These are phyloP conservation scores for Crotophaga sulcirostris DNA, from an alignment of 2,113 vertebrate species.

Conservation along the genomic window DNA sequence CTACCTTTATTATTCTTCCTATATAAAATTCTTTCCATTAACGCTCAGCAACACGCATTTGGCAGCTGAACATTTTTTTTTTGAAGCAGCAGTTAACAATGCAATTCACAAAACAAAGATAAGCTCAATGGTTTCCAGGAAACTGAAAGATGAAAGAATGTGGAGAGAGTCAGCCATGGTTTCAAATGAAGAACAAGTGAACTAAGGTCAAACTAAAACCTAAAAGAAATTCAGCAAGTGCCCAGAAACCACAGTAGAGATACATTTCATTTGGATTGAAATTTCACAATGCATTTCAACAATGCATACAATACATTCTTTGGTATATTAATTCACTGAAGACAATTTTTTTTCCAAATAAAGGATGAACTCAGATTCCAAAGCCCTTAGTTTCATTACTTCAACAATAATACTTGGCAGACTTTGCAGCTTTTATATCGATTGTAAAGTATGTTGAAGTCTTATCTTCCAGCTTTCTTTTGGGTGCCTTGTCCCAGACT, in stretches of 20 bases:
- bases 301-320: conserved; percentile 60
- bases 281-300: conserved; percentile 54
- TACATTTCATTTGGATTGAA: conserved; percentile 33
- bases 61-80: conserved; percentile 73
- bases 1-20: conserved; percentile 77
- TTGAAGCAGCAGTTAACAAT: conserved; percentile 76
- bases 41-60: conserved; percentile 83
- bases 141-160: conserved; percentile 80
- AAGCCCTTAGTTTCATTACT: background rate
- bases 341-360: conserved; percentile 6
- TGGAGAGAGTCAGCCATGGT: conserved; percentile 55
- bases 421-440: background rate
- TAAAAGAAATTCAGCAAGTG: conserved; percentile 64
- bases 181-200: conserved; percentile 68
- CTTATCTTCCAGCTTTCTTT: background rate
- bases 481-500: background rate
- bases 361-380: background rate
- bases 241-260: conserved; percentile 5
- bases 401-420: conserved; percentile 11
- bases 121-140: conserved; percentile 81
- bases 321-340: conserved; percentile 37
- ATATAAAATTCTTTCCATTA: conserved; percentile 81
- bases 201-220: conserved; percentile 66
- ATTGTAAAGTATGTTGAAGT: background rate
- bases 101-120: conserved; percentile 75